Percentiles rank a stretch among this genome's conserved stretches.
phyloP scores from a whole-genome alignment of 2,113 vertebrate genomes.

The Speoplatyrhinus poulsoni region DNA sequence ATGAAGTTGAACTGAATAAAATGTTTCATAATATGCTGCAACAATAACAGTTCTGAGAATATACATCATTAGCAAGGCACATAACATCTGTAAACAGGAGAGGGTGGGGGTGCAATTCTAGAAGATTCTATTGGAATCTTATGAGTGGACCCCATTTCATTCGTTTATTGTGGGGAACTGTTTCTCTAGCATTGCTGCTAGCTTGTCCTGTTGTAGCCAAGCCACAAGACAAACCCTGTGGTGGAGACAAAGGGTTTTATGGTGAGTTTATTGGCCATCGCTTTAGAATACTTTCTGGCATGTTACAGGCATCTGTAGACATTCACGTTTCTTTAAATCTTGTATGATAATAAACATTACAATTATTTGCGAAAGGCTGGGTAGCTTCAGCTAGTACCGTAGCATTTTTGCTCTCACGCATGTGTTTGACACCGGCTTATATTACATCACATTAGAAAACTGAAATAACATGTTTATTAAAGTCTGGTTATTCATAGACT shows the following conservation, averaged over 20 bases:
- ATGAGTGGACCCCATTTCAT: conserved; percentile 63
- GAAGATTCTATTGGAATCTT: conserved; percentile 71
- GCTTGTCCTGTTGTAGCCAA: conserved; percentile 33
- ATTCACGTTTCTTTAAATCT: conserved; percentile 1
- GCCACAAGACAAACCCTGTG: conserved; percentile 41
- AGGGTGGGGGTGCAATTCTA: conserved; percentile 69
- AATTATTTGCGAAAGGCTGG: too few species aligned
- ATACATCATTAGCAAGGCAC: conserved; percentile 28
- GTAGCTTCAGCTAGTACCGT: too few species aligned
- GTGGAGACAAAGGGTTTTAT: conserved; percentile 45
- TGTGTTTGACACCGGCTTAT: too few species aligned
- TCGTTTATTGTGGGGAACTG: conserved; percentile 55
- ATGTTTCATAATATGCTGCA: conserved; percentile 6
- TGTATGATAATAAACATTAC: conserved; percentile 37
- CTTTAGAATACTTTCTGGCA: conserved; percentile 11
- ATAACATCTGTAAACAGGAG: conserved; percentile 46
- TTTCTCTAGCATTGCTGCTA: conserved; percentile 37
- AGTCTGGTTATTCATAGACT: too few species aligned
- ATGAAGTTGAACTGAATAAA: neutral
- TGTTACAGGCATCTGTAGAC: conserved; percentile 8
- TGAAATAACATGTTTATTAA: neutral
- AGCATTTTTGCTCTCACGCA: too few species aligned
- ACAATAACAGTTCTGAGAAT: conserved; percentile 34
- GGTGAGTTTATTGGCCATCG: conserved; percentile 60
- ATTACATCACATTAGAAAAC: neutral